Conservation (phyloP, 2,797 vertebrate species). For the Pagetopsis macropterus region DNA sequence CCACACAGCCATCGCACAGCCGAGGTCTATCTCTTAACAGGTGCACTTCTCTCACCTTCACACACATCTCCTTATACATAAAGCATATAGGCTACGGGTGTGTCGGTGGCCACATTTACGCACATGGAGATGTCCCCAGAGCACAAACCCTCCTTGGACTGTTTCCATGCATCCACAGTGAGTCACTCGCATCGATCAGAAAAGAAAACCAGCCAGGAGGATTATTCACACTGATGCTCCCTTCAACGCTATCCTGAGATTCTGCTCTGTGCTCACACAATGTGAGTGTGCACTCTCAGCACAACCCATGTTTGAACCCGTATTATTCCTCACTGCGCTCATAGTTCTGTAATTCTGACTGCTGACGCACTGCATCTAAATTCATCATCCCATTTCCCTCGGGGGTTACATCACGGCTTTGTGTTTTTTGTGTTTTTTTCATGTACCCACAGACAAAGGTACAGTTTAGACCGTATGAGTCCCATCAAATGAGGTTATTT, state of each 20-base stretch:
- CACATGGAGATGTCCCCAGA: conserved; percentile 41
- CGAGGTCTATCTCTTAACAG: conserved; percentile 65
- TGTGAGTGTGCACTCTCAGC: conserved; percentile 37
- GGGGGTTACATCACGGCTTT: conserved; percentile 51
- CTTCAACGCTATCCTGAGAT: conserved; percentile 22
- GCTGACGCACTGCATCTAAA: conserved; percentile 75
- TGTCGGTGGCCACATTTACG: conserved; percentile 43
- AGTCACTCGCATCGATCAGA: conserved; percentile 68
- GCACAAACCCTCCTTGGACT: conserved; percentile 21
- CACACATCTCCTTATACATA: conserved; percentile 18
- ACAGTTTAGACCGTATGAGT: conserved; percentile 17
- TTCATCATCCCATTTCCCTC: conserved; percentile 58
- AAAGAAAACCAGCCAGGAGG: conserved; percentile 54
- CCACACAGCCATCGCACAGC: conserved; percentile 61
- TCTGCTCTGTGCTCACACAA: conserved; percentile 43
- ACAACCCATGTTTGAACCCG: conserved; percentile 64
- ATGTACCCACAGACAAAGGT: conserved; percentile 22
- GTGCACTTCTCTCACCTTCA: conserved; percentile 60
- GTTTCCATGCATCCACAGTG: conserved; percentile 44
- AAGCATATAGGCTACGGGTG: not conserved
- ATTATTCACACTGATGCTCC: conserved; percentile 30
- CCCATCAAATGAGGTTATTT: conserved; percentile 21
- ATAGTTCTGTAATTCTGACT: conserved; percentile 67
- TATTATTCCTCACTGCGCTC: conserved; percentile 55
- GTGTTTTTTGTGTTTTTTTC: too few relatives aligned